Evolutionary conservation across 1,140 invertebrate genomes (phyloP), one percentile per base, ranked within the genome.

Genomic region (Cyclargus thomasi): DNA sequence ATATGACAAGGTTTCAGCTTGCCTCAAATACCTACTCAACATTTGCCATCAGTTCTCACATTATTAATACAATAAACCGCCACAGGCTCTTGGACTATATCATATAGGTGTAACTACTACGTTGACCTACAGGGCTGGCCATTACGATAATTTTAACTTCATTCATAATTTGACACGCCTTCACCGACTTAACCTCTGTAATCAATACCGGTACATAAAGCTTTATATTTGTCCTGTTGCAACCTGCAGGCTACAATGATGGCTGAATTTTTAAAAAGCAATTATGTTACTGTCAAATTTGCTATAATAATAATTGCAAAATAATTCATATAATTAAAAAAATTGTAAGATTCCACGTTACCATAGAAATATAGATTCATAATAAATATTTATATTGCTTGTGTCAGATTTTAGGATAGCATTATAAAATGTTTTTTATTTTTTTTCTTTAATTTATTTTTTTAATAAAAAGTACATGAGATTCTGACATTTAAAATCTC

Each of bases 81-180:
- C 1, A 16, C 1, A 16, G 39, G 39, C 39, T 47, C 39, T 16
- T 47, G 1, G 39, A 47, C 39, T 47, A 47, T 47, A 47, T 29
- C 29, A 0, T 67, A 8, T 47, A 47, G 1, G 39, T 47, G 39
- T 47, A 47, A 47, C 11, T 8, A 47, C 39, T 14, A 2, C 39
- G 10, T 14, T 22, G 20, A 62, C 59, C 23, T 21, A 21, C 39
- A 47, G 39, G 39, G 14, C 39, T 16, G 39, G 39, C 14, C 39
- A 47, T 47, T 47, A 47, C 39, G 39, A 8, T 47, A 11, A 47
- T 47, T 59, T 59, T 20, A 59, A 20, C 55, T 59, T 59, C 55
- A 20, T 59, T 59, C 20, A 59, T 59, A 59, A 59, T 59, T 59
- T 59, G 55, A 22, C 20, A 59, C 55, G 53, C 53, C 53, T 18